Evolutionary conservation across 2,888 invertebrate species (phyloP).

Genomic region (Eremobia ochroleuca): DNA sequence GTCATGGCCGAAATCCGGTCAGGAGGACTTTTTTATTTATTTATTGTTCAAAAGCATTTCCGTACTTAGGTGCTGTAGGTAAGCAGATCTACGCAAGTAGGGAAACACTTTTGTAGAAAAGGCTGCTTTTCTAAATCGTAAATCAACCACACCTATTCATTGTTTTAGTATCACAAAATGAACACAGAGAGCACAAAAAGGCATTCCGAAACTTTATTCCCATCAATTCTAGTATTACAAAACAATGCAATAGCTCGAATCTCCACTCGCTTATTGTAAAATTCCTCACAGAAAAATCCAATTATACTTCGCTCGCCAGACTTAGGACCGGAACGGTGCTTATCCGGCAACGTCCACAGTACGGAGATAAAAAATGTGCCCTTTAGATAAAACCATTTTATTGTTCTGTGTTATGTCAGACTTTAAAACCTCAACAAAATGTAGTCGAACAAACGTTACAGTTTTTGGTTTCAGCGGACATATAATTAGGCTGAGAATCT

Average conservation of each 20-base stretch:
- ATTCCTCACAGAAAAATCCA: conserved; percentile 52
- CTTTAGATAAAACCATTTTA: conserved; percentile 30
- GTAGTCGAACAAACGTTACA: background rate
- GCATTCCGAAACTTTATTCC: background rate
- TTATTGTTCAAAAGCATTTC: background rate
- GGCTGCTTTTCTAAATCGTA: background rate
- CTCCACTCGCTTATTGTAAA: conserved; percentile 30
- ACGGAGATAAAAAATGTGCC: conserved; percentile 33
- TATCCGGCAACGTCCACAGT: background rate
- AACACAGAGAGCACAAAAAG: background rate
- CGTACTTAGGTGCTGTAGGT: background rate
- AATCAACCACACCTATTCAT: background rate
- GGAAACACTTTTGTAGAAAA: background rate
- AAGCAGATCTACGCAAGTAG: background rate
- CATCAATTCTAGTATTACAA: background rate
- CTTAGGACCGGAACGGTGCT: conserved; percentile 21
- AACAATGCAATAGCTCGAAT: conserved; percentile 28
- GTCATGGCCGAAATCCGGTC: too few species aligned
- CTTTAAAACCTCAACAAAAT: background rate
- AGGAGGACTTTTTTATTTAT: background rate
- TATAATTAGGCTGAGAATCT: background rate
- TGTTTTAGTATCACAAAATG: background rate
- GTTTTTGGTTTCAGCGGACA: background rate
- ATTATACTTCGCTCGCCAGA: conserved; percentile 31
- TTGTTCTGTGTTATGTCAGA: background rate